phyloP scores from a whole-genome alignment of 2,888 invertebrate genomes.

The Empis livida region DNA sequence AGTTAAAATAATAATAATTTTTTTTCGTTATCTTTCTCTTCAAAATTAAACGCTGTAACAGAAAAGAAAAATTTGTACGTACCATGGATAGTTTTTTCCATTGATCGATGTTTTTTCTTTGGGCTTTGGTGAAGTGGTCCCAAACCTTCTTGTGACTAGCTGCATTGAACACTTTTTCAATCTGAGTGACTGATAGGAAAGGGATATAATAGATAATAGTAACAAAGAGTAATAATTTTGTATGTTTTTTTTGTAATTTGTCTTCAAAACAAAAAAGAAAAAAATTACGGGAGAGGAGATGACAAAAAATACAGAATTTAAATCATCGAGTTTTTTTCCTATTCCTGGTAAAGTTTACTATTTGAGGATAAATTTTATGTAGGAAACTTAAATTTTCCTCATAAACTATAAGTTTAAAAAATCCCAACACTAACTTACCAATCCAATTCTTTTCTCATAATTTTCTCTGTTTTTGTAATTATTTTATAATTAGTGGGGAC shows the following conservation, averaged over 20 bases:
- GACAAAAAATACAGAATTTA: conserved; percentile 11
- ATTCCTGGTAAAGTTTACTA: too few species aligned
- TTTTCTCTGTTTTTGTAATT: too few species aligned
- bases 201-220: conserved; percentile 32
- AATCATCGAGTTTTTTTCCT: too few species aligned
- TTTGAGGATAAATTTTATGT: too few species aligned
- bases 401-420: too few species aligned
- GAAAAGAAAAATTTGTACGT: conserved; percentile 34
- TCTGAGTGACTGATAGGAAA: conserved; percentile 81
- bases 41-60: too few species aligned
- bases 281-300: conserved; percentile 19
- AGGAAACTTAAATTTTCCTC: too few species aligned
- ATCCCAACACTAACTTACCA: too few species aligned
- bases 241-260: conserved; percentile 2
- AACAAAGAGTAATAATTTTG: conserved; percentile 16
- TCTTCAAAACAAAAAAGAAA: conserved; percentile 7
- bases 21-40: too few species aligned
- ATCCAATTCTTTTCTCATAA: too few species aligned
- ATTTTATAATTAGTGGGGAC: too few species aligned
- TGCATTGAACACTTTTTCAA: conserved; percentile 93
- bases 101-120: conserved; percentile 95
- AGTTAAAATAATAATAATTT: too few species aligned
- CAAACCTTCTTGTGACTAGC: conserved; percentile 97
- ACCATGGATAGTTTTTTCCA: conserved; percentile 97
- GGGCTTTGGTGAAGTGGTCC: conserved; percentile 99